phyloP scores from a whole-genome alignment of 2,113 vertebrate genomes.

The Tragelaphus scriptus region DNA sequence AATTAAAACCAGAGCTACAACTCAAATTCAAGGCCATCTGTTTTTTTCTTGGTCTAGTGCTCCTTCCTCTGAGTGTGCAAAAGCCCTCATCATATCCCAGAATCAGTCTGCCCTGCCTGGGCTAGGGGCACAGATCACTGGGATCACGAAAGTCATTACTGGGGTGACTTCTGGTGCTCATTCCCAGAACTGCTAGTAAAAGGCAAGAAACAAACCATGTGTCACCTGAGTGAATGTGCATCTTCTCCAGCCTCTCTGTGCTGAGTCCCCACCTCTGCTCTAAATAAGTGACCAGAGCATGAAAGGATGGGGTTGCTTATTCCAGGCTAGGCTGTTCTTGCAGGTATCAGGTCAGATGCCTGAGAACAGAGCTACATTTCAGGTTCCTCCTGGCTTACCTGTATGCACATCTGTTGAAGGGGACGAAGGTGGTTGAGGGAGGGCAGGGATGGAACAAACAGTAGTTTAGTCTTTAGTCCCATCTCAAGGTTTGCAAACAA shows the following conservation, averaged over 20 bases:
- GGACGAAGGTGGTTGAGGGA: not conserved
- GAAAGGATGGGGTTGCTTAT: not conserved
- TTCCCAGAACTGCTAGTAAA: constrained; percentile 19
- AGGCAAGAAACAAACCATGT: not conserved
- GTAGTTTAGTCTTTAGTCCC: not conserved
- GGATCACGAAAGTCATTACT: not conserved
- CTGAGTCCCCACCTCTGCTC: not conserved
- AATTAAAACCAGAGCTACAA: not conserved
- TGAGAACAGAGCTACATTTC: not conserved
- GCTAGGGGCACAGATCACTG: not conserved
- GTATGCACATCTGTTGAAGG: not conserved
- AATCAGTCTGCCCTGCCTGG: not conserved
- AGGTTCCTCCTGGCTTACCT: constrained; percentile 9
- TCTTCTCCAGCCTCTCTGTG: not conserved
- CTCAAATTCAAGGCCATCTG: not conserved
- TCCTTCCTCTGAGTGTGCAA: not conserved
- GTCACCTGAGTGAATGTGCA: not conserved
- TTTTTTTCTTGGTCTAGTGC: not conserved
- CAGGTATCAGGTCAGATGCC: not conserved
- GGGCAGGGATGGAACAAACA: not conserved
- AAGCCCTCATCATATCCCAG: not conserved
- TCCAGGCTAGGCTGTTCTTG: not conserved
- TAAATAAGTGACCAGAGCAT: not conserved
- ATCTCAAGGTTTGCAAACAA: not conserved
- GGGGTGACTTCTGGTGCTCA: not conserved